phyloP scores from a whole-genome alignment of 2,113 vertebrate genomes.

The Trogon surrucura region DNA sequence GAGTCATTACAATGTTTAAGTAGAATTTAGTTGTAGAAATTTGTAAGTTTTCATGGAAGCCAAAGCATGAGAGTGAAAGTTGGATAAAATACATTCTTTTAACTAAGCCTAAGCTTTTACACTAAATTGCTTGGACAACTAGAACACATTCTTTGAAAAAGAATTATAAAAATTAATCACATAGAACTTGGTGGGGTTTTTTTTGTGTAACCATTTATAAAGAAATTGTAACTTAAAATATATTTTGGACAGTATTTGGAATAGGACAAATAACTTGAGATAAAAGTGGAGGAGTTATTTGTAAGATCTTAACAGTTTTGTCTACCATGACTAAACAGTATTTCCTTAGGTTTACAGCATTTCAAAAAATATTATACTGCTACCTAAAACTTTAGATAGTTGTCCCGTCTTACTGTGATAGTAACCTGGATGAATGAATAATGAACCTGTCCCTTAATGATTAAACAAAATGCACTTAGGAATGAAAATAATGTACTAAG shows the following conservation, averaged over 20 bases:
- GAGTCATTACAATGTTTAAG: not conserved
- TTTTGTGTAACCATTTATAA: not conserved
- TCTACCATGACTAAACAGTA: not conserved
- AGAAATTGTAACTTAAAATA: not conserved
- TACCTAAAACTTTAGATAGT: not conserved
- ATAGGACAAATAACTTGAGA: not conserved
- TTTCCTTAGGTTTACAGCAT: not conserved
- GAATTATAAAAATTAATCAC: not conserved
- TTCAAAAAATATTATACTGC: not conserved
- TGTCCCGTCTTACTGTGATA: not conserved
- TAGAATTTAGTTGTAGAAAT: not conserved
- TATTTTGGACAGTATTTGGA: not conserved
- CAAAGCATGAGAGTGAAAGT: not conserved
- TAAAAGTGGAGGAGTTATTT: not conserved
- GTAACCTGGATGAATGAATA: not conserved
- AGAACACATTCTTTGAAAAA: not conserved
- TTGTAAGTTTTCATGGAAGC: not conserved
- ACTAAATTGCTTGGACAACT: not conserved
- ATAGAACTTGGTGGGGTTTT: not conserved
- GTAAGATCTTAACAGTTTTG: not conserved
- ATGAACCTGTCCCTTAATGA: not conserved
- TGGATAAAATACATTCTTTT: not conserved
- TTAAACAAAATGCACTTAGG: not conserved
- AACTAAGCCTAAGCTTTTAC: not conserved
- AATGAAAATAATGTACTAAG: not conserved